Conservation (phyloP, 64 coral and sea anemone species). For the Dendrophyllia cribrosa region DNA sequence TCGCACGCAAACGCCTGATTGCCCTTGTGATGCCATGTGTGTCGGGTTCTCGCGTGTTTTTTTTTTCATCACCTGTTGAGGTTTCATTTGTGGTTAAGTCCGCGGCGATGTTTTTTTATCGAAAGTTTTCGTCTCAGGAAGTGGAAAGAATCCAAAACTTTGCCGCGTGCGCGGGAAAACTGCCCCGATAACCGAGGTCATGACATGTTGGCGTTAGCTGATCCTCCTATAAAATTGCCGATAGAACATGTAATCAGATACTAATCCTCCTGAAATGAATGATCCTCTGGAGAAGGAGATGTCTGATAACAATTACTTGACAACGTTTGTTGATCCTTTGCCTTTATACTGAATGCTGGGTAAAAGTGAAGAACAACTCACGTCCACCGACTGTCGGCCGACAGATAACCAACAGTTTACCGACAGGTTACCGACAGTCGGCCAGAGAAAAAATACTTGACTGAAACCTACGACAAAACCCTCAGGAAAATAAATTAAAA, state of each 20-base stretch:
- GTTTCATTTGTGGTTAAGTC: not conserved
- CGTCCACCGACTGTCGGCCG: no score
- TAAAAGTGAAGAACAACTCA: no score
- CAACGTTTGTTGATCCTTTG: not conserved
- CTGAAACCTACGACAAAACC: no score
- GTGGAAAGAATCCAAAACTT: not conserved
- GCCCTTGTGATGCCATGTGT: not conserved
- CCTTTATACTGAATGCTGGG: no score
- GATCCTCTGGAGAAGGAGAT: not conserved
- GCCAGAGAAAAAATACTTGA: no score
- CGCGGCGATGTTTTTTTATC: not conserved
- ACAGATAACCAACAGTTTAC: no score
- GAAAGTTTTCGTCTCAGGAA: not conserved
- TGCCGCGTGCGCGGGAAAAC: not conserved
- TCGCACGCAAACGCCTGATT: not conserved
- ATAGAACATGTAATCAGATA: not conserved
- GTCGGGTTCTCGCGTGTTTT: not conserved
- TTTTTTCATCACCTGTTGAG: slow-evolving; percentile 2
- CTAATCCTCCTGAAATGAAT: not conserved
- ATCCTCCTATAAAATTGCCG: not conserved
- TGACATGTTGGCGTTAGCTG: not conserved
- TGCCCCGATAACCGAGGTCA: not conserved
- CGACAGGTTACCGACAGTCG: no score
- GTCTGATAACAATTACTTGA: not conserved
- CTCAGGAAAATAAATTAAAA: no score